Evolutionary conservation across 2,113 vertebrate genomes (phyloP).

Genomic region (Parus major): DNA sequence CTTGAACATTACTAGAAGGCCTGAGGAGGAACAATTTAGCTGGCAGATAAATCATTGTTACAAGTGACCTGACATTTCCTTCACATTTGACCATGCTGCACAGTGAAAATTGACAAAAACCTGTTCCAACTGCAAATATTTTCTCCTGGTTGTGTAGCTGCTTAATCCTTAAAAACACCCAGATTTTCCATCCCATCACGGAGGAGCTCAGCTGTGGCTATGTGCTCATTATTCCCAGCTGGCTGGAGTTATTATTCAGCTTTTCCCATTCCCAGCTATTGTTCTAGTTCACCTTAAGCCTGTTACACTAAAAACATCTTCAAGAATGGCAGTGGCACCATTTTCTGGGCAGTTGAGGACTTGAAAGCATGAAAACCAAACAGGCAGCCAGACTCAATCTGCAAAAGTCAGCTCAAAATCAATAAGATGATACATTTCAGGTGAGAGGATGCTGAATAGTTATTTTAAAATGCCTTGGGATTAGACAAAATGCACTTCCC

Average conservation of each 20-base stretch:
- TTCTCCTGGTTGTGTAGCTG: neutral
- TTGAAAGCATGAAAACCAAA: constrained; percentile 27
- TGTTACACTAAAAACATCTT: neutral
- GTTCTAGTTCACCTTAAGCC: constrained; percentile 45
- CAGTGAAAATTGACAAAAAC: constrained; percentile 10
- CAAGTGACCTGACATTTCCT: constrained; percentile 25
- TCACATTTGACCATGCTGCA: neutral
- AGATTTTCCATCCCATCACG: neutral
- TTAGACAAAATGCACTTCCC: constrained; percentile 53
- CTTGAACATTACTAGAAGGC: neutral
- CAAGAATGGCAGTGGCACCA: neutral
- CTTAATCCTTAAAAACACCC: constrained; percentile 25
- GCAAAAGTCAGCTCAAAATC: constrained; percentile 48
- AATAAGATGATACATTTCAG: constrained; percentile 36
- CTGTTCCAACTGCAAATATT: neutral
- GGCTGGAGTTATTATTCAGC: neutral
- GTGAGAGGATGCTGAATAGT: constrained; percentile 40
- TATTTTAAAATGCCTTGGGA: constrained; percentile 47
- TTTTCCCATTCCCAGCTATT: constrained; percentile 8
- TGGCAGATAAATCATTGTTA: constrained; percentile 13
- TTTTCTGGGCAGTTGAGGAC: constrained; percentile 36
- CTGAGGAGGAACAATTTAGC: neutral
- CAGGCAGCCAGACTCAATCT: neutral
- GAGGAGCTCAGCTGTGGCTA: constrained; percentile 12
- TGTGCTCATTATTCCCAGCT: constrained; percentile 5